Conservation (phyloP, 2,113 vertebrate species). For the Channa maculata region DNA sequence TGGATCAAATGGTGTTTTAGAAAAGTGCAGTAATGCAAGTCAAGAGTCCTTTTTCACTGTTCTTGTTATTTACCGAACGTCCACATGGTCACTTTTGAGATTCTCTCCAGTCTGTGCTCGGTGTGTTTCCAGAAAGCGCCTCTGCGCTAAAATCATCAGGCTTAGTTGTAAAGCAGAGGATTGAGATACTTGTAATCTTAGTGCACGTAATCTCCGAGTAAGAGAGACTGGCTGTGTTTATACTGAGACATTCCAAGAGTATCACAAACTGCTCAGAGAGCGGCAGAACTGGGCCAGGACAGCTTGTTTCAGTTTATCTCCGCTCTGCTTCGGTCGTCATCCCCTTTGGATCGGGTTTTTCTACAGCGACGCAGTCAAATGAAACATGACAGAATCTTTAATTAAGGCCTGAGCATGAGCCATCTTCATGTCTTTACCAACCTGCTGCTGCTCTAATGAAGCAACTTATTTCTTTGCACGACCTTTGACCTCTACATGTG, state of each 20-base stretch:
- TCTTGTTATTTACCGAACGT: not conserved
- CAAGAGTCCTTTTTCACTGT: too few species aligned
- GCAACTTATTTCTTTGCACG: not conserved
- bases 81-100: not conserved
- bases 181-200: constrained; percentile 15
- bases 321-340: not conserved
- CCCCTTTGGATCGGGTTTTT: not conserved
- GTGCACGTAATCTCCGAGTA: constrained; percentile 38
- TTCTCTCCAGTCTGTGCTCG: not conserved
- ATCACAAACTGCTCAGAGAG: constrained; percentile 27
- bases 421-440: not conserved
- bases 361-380: too few species aligned
- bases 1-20: not conserved
- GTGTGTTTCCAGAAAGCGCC: not conserved
- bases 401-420: too few species aligned
- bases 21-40: not conserved
- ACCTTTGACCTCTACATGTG: constrained; percentile 13
- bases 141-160: not conserved
- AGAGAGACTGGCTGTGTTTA: constrained; percentile 31
- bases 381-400: too few species aligned
- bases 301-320: constrained; percentile 41
- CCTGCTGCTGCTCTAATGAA: not conserved
- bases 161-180: constrained; percentile 3
- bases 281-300: constrained; percentile 15
- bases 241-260: constrained; percentile 3